Evolutionary conservation across 2,797 vertebrate species (phyloP).

Genomic region (Pristis pectinata): DNA sequence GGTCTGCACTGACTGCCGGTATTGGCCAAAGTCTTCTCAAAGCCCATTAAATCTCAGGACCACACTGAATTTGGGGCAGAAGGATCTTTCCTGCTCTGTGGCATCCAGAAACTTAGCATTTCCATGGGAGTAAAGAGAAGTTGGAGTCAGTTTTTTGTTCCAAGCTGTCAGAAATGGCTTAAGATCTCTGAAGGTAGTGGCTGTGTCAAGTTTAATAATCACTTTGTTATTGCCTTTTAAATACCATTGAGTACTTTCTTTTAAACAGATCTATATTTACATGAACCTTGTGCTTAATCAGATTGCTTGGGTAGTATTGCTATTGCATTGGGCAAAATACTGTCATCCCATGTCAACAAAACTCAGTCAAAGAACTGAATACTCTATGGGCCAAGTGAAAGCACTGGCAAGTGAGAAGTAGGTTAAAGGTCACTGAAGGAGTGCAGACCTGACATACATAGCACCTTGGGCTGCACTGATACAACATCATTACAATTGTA

Average conservation of each 20-base stretch:
- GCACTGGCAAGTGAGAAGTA: background rate
- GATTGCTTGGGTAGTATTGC: background rate
- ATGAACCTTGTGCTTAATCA: constrained; percentile 4
- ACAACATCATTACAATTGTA: background rate
- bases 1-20: too few relatives aligned
- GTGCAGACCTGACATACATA: background rate
- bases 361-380: background rate
- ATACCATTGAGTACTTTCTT: constrained; percentile 9
- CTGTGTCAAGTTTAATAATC: background rate
- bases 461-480: background rate
- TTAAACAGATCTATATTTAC: constrained; percentile 31
- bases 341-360: background rate
- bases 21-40: background rate
- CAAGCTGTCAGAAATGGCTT: background rate
- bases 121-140: background rate
- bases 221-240: constrained; percentile 7
- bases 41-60: background rate
- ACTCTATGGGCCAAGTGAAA: background rate
- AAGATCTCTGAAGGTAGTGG: background rate
- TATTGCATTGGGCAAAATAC: background rate
- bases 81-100: background rate
- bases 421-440: background rate
- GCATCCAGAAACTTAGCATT: background rate
- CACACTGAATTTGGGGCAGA: too few relatives aligned
- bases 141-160: background rate